Conservation (phyloP, 1,140 invertebrate species). For the Hylaeus anthracinus region DNA sequence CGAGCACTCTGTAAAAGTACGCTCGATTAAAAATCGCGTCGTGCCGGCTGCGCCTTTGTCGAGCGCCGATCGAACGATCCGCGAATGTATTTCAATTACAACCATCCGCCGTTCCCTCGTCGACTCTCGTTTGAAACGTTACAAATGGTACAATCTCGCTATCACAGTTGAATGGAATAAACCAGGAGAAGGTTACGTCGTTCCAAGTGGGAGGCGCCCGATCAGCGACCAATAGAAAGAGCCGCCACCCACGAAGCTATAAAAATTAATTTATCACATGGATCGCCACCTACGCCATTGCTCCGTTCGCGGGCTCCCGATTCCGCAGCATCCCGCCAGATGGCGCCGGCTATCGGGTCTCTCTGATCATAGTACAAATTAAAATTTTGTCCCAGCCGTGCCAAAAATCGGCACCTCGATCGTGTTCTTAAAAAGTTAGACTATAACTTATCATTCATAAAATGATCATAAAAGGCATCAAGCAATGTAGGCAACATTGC, state of each 20-base stretch:
- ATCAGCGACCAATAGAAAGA: constrained; percentile 73
- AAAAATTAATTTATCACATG: constrained; percentile 76
- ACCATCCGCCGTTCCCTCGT: constrained; percentile 6
- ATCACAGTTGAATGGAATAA: constrained; percentile 55
- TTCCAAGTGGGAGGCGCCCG: constrained; percentile 69
- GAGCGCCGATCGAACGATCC: constrained; percentile 4
- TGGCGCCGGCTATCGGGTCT: constrained; percentile 65
- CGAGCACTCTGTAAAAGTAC: not conserved
- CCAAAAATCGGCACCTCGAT: not conserved
- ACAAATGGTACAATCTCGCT: constrained; percentile 50
- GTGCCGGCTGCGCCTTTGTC: constrained; percentile 8
- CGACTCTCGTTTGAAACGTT: constrained; percentile 37
- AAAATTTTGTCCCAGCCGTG: not conserved
- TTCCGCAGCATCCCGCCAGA: constrained; percentile 63
- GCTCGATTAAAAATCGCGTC: constrained; percentile 12
- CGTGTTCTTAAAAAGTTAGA: not conserved
- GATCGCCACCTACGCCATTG: constrained; percentile 74
- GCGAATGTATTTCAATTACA: constrained; percentile 44
- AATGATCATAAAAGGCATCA: no score
- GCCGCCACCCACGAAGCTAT: constrained; percentile 72
- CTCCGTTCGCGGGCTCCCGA: constrained; percentile 43
- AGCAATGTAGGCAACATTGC: no score
- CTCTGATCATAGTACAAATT: not conserved
- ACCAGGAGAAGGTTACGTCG: constrained; percentile 43
- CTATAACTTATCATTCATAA: not conserved